Evolutionary conservation across 2,888 invertebrate genomes (phyloP), one percentile per base, ranked within the genome.

Genomic region (Microctonus aethiopoides): DNA sequence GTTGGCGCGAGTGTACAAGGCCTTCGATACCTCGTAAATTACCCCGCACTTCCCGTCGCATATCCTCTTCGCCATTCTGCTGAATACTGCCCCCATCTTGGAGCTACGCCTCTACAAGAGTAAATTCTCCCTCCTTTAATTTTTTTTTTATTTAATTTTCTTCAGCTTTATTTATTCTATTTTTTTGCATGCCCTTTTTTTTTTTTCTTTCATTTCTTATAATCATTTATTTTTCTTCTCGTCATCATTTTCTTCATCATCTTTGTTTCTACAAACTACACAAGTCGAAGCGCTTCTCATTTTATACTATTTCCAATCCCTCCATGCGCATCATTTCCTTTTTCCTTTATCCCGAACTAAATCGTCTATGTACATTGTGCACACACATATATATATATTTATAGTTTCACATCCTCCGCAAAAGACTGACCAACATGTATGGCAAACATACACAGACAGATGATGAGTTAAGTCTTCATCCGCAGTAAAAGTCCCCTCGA

Each of bases 1-100:
- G 81, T 84, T 83, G 82, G 77, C 79, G 83, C 82, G 84, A 84
- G 84, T 82, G 83, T 83, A 84, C 84, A 85, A 84, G 84, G 85
- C 84, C 85, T 85, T 85, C 86, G 84, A 83, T 85, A 85, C 85
- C 85, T 86, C 86, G 84, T 86, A 85, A 86, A 86, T 86, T 86
- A 85, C 83, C 81, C n/a, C n/a, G 78, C 29, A 29, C 78, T 74
- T 77, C 78, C 76, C 78, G 79, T 77, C 76, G 73, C 75, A 74
- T 72, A 74, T 66, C 60, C 64, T 71, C 78, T 69, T 54, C 69
- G 11, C 67, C 74, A 69, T 72, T 72, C 67, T 66, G 63, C 76
- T 75, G 59, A 59, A 46, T 51, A 61, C 29, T 29, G 29, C 29
- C 29, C 29, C 29, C n/a, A 56, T 36, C 61, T 39, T 61, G 59